These are phyloP conservation scores for Rhinoptilus africanus DNA, from an alignment of 2,113 vertebrate genomes.

Conservation along the genomic window DNA sequence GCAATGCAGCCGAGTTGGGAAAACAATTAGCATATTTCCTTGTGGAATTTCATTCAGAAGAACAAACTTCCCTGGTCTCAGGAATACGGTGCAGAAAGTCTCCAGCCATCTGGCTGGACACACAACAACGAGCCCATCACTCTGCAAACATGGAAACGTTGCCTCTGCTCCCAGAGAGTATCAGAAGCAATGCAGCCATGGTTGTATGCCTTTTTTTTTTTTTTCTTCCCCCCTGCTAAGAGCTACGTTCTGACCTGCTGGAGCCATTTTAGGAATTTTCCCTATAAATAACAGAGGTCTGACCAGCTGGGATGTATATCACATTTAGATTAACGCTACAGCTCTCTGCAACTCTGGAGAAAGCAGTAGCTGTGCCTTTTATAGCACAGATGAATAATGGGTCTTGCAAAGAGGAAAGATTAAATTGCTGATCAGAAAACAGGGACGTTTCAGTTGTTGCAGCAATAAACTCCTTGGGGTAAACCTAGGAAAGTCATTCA, in stretches of 20 bases:
- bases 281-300: conserved; percentile 13
- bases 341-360: neutral
- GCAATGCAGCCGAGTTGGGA: neutral
- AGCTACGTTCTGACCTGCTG: neutral
- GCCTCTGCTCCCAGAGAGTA: neutral
- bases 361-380: neutral
- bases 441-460: neutral
- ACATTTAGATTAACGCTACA: conserved; percentile 8
- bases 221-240: neutral
- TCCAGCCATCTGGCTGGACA: neutral
- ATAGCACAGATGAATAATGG: neutral
- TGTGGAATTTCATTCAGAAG: neutral
- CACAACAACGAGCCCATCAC: neutral
- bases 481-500: neutral
- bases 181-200: neutral
- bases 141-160: neutral
- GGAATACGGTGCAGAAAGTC: neutral
- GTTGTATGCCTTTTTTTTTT: neutral
- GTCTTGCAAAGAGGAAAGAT: neutral
- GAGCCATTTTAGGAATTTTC: neutral
- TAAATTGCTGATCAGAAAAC: neutral
- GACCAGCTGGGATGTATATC: conserved; percentile 8
- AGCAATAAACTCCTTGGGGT: neutral
- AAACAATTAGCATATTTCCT: neutral
- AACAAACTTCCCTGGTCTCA: neutral